Conservation (phyloP, 2,888 invertebrate genomes). For the Leuctra nigra region DNA sequence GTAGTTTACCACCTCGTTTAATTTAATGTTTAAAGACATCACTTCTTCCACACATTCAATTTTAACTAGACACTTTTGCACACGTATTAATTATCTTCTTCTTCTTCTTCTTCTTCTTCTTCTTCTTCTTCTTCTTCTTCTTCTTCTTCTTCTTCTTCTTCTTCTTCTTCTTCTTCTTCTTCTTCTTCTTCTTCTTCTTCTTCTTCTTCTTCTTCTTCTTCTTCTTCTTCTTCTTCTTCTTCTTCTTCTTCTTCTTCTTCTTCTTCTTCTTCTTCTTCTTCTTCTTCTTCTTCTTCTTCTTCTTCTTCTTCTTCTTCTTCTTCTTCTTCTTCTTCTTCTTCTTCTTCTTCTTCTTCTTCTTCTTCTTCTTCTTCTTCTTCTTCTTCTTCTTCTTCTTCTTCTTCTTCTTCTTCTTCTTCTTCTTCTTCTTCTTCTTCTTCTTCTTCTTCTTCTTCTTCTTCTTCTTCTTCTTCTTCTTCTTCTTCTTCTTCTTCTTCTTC, state of each 20-base stretch:
- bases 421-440: conserved; percentile 6
- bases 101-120: conserved; percentile 6
- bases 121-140: conserved; percentile 6
- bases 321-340: conserved; percentile 1
- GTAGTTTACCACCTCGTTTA: too few species aligned
- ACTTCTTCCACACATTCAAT: too few species aligned
- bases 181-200: conserved; percentile 9
- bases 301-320: conserved; percentile 1
- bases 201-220: conserved; percentile 7
- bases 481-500: conserved; percentile 10
- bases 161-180: conserved; percentile 12
- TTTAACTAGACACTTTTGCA: too few species aligned
- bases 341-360: conserved; percentile 2
- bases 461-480: conserved; percentile 6
- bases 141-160: conserved; percentile 7
- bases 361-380: conserved; percentile 6
- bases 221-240: conserved; percentile 4
- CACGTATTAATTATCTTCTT: too few species aligned
- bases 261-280: conserved; percentile 12
- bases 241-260: conserved; percentile 6
- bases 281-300: conserved; percentile 9
- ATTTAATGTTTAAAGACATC: too few species aligned
- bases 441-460: conserved; percentile 6
- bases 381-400: conserved; percentile 5
- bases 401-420: conserved; percentile 5